These are phyloP conservation scores for Macaca fascicularis DNA, from an alignment of 2,113 vertebrate species.

Conservation along the genomic window T2T-MFA8v1.1 NC_088375.1:48120501-48121000, in stretches of 20 bases:
- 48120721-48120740: not conserved
- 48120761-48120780: not conserved
- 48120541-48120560: not conserved
- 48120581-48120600: not conserved
- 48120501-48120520: not conserved
- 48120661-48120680: not conserved
- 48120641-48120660: not conserved
- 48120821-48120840: not conserved
- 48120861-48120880: not conserved
- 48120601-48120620: not conserved
- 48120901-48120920: not conserved
- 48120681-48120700: not conserved
- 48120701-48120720: not conserved
- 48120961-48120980: not conserved
- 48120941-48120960: not conserved
- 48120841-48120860: not conserved
- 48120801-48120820: not conserved
- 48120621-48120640: not conserved
- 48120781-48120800: not conserved
- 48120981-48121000: not conserved
- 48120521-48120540: accelerated
- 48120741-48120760: not conserved
- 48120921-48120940: not conserved
- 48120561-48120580: not conserved
- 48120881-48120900: not conserved